Evolutionary conservation across 2,888 invertebrate species (phyloP), one percentile per base, ranked within the genome.

Genomic region (Pristionchus japonicus): DNA sequence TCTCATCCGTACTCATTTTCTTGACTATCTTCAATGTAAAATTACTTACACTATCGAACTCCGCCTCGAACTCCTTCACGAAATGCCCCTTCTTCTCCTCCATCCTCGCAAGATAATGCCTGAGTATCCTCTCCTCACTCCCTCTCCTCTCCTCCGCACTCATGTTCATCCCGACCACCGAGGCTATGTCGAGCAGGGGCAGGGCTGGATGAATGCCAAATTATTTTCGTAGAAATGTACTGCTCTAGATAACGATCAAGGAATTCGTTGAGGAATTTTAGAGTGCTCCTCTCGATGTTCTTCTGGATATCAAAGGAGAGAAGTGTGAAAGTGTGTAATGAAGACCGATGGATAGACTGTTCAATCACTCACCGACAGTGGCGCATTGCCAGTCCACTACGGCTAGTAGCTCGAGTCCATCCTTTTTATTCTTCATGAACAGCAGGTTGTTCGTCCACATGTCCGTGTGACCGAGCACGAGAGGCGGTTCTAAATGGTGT

Each of bases 401-500:
- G 2, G 70, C 70, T 4, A 70, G 70, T 20, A 70, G 37, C 20
- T 70, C 17, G 27, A 70, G 17, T 64, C 27, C 64, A 27, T 27
- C 27, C 37, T 34, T 37, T 6, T 70, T 17, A 4, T 27, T 64
- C 13, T 13, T 34, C 23, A 37, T 27, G 40, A 70, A 70, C 2
- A 70, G 70, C 13, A 70, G 11, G 40, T 70, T 70, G 37, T 70
- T 70, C 4, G 70, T 70, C 70, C 70, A 70, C 70, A 70, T 70
- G 70, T 70, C 40, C 27, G 70, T 70, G 70, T 70, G 70, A 37
- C 37, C 70, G 17, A 70, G 70, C 15, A 40, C 40, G 17, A 70
- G 40, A 6, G 70, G 70, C 13, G 40, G 70, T 6, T 70, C 70
- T 70, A 17, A 13, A 70, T n/a, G n/a, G n/a, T n/a, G n/a, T n/a